phyloP scores from a whole-genome alignment of 1,140 invertebrate genomes.

The Zaprionus inermis region DNA sequence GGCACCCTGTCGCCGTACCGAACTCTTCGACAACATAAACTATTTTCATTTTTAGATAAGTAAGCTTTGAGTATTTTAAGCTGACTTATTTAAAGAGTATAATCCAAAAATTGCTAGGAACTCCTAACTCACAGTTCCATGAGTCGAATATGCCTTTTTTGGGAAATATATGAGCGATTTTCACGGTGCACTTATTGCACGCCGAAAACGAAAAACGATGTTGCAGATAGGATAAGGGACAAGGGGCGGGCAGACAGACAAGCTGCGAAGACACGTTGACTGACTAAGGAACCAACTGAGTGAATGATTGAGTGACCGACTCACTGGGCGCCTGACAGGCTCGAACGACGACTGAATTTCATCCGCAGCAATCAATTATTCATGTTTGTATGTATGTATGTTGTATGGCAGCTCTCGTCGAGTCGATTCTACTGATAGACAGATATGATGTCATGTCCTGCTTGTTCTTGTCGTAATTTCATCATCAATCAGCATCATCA shows the following conservation, averaged over 20 bases:
- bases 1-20: constrained; percentile 2
- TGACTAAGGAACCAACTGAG: constrained; percentile 5
- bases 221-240: constrained; percentile 3
- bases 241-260: too few relatives aligned
- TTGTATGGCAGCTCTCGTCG: constrained; percentile 30
- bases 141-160: not conserved
- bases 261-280: too few relatives aligned
- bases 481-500: constrained; percentile 59
- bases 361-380: constrained; percentile 14
- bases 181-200: constrained; percentile 47
- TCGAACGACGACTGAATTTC: not conserved
- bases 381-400: constrained; percentile 5
- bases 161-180: constrained; percentile 11
- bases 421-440: constrained; percentile 28
- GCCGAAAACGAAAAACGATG: constrained; percentile 17
- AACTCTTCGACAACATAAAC: too few relatives aligned
- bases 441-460: constrained; percentile 32
- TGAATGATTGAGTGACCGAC: not conserved
- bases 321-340: constrained; percentile 1
- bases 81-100: too few relatives aligned
- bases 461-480: constrained; percentile 4
- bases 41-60: too few relatives aligned
- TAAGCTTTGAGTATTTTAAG: too few relatives aligned
- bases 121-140: not conserved
- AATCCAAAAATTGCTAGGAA: too few relatives aligned